Base-by-base conservation (phyloP, 2,797 vertebrate genomes). In the Apogon talboti region DNA sequence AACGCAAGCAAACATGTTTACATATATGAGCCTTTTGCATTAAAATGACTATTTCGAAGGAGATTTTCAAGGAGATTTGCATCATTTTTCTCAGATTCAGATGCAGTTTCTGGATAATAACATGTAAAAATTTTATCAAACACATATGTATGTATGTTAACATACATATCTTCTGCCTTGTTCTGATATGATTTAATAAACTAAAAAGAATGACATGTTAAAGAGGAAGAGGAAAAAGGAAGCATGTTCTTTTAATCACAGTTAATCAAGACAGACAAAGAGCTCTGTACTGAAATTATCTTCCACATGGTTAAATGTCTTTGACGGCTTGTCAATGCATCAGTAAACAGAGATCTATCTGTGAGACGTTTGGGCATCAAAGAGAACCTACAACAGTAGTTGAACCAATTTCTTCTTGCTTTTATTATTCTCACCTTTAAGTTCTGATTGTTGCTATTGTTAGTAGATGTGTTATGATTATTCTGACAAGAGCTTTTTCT, bases 261-360 rank as follows among this genome's bases (percentile, higher is more conserved):
- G 30, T 15, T 72, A 49, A 82, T 85, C 82, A 81, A 51, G 64
- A 38, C 28, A 46, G 9, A 85, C 58, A 82, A 57, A 82, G 76
- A 55, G 12, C 53, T 61, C 14, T 50, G 49, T 86, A 56, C 82
- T 78, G 15, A 73, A 72, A 86, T 88, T 75, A 82, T 62, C 49
- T 11, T 43, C 33, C 33, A 35, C 33, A 15, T 43, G 41, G 1
- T 43, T 43, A n/a, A n/a, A 42, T 14, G 16, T 43, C 49, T 55
- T 38, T 50, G 19, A 66, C n/a, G 21, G 45, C 3, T 19, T 35
- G n/a, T 63, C 47, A 64, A 15, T 47, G 51, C 53, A 46, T 55
- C 62, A 76, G 9, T 56, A 55, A n/a, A 52, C 57, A 63, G 53
- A 15, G 10, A 15, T 12, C 55, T 12, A 11, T 54, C 47, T 51